These are phyloP conservation scores for Parnassius smintheus DNA, from an alignment of 2,888 invertebrate genomes.

Conservation along the genomic window DNA sequence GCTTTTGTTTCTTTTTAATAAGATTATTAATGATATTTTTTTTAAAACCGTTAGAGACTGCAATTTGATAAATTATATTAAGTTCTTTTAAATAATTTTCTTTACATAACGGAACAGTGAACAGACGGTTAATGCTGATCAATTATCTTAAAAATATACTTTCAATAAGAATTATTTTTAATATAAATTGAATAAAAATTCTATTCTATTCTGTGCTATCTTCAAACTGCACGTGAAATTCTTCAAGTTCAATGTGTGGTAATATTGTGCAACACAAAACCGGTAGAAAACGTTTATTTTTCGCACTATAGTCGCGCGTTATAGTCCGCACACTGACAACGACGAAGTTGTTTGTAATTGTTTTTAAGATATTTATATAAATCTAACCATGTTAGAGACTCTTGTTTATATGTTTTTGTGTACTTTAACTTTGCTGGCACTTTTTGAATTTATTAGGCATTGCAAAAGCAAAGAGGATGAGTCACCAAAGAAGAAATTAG, in stretches of 20 bases:
- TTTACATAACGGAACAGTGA: too few relatives aligned
- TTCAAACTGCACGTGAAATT: constrained; percentile 4
- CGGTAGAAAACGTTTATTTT: constrained; percentile 10
- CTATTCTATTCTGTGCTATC: too few relatives aligned
- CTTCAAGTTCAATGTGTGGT: constrained; percentile 19
- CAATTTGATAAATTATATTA: too few relatives aligned
- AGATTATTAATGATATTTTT: too few relatives aligned
- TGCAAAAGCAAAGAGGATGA: constrained; percentile 15
- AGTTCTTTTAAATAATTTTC: too few relatives aligned
- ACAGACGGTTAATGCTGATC: too few relatives aligned
- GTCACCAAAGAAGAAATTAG: background rate
- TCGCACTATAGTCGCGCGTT: background rate
- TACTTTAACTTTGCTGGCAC: constrained; percentile 14
- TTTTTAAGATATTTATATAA: background rate
- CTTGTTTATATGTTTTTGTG: constrained; percentile 24
- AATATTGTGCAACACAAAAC: constrained; percentile 21
- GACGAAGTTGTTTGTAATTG: constrained; percentile 5
- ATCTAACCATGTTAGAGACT: constrained; percentile 17
- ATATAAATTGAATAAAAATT: too few relatives aligned
- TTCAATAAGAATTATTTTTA: too few relatives aligned
- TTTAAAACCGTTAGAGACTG: too few relatives aligned
- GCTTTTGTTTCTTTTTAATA: too few relatives aligned
- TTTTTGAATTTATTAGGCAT: constrained; percentile 19
- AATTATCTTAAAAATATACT: too few relatives aligned
- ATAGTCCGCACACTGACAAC: constrained; percentile 7